Evolutionary conservation across 2,888 invertebrate species (phyloP), one percentile per base, ranked within the genome.

Genomic region (Ochropleura leucogaster): DNA sequence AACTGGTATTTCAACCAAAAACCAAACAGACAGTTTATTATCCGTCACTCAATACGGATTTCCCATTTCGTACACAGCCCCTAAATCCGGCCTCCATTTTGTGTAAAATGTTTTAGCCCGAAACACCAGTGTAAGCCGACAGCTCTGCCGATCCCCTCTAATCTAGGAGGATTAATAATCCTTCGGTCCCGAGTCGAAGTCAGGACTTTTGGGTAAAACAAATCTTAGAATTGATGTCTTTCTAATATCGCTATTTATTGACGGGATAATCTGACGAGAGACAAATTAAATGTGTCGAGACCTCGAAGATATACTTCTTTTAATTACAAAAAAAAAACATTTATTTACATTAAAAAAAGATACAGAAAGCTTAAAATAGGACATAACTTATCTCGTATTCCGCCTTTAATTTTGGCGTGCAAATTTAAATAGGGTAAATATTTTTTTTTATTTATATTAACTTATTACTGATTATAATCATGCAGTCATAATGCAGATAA

Each of bases 151-250:
- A 67, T 65, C 72, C 75, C n/a, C 65, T 67, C 66, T 85, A 80
- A 85, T 83, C 85, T 77, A 46, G 65, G 8, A 44, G 72, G 78
- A 85, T 85, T 83, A 80, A 77, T 85, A 85, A 62, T 74, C 70
- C 72, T 70, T 63, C 68, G 51, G 18, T n/a, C 70, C 40, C 12
- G 10, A 68, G n/a, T 47, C 60, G 47, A 51, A 78, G 16, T 59
- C 53, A 20, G 55, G 65, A 67, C 7, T 62, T n/a, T 12, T 18
- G 68, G 69, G 74, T 79, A 44, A 73, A 77, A 72, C 57, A 82
- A 82, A 77, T 77, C 80, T 83, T 62, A 42, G 68, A 77, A 82
- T 82, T 73, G 74, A 85, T 82, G 83, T 73, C 64, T 72, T 73
- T 78, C 20, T 65, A 65, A 77, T 73, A 74, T 74, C 42, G 7